These are phyloP conservation scores for Propithecus perrieri DNA, from an alignment of 2,797 vertebrate species.

Conservation along the genomic window DNA sequence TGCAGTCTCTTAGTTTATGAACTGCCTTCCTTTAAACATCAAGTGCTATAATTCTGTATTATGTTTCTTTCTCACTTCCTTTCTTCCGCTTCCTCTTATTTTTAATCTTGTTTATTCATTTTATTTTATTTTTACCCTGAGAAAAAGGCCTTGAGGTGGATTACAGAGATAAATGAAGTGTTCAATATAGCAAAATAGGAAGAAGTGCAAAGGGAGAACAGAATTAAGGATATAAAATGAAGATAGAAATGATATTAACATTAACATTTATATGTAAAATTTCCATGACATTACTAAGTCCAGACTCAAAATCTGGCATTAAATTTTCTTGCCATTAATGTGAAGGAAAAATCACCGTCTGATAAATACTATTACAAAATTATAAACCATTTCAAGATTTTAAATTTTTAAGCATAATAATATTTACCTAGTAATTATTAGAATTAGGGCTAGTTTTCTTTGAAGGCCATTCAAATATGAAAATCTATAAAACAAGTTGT, in stretches of 20 bases:
- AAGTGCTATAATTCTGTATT: not conserved
- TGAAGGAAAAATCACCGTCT: not conserved
- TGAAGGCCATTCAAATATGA: not conserved
- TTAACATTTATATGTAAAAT: not conserved
- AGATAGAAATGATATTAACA: not conserved
- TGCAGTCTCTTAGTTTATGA: not conserved
- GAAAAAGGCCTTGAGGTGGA: not conserved
- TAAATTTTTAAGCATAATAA: not conserved
- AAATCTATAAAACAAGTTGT: not conserved
- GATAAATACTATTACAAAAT: not conserved
- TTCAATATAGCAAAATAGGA: not conserved
- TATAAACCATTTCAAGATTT: not conserved
- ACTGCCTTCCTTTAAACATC: not conserved
- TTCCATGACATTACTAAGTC: not conserved
- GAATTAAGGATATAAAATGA: not conserved
- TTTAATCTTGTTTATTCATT: not conserved
- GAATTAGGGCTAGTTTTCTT: not conserved
- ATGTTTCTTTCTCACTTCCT: not conserved
- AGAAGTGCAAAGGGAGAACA: not conserved
- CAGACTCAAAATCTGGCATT: not conserved
- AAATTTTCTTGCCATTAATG: not conserved
- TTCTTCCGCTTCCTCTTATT: not conserved
- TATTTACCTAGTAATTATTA: not conserved
- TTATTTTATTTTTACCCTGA: not conserved
- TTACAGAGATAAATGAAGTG: not conserved